These are phyloP conservation scores for Nemopilema nomurai DNA, from an alignment of 30 jellyfish, hydroid and myxozoan species.

Conservation along the genomic window DNA sequence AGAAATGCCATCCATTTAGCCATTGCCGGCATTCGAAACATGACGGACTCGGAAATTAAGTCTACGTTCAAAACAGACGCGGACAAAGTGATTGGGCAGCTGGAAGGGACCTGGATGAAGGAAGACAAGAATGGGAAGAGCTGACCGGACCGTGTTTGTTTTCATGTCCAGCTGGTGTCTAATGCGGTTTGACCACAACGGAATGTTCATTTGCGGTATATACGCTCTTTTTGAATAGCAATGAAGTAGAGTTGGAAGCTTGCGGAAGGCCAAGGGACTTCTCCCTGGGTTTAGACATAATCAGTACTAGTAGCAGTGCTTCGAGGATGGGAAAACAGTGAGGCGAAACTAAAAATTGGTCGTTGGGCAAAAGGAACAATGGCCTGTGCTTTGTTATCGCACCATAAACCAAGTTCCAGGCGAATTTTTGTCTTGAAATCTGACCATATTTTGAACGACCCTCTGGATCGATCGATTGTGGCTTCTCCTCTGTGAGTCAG, in stretches of 20 bases:
- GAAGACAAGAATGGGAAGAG: constrained; percentile 41
- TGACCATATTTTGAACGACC: no score
- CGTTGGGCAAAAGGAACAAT: no score
- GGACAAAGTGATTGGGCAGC: constrained; percentile 4
- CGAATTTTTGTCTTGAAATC: no score
- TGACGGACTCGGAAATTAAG: constrained; percentile 56
- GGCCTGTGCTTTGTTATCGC: no score
- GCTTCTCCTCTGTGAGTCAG: no score
- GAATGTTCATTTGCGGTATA: no score
- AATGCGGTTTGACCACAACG: no score
- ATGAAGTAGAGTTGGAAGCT: not conserved
- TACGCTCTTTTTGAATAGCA: not conserved
- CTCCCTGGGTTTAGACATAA: no score
- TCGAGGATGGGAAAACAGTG: not conserved
- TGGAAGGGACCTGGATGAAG: constrained; percentile 33
- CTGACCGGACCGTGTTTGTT: not conserved
- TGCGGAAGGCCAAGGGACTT: not conserved
- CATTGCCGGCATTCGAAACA: constrained; percentile 37
- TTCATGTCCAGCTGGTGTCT: not conserved
- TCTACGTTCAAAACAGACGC: constrained; percentile 26
- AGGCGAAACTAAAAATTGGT: no score
- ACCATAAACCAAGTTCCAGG: no score
- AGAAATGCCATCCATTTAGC: constrained; percentile 46
- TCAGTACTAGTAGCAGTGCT: no score
- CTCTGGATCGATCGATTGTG: no score